phyloP scores from a whole-genome alignment of 2,888 invertebrate species.

The Tetheella fluctuosa region DNA sequence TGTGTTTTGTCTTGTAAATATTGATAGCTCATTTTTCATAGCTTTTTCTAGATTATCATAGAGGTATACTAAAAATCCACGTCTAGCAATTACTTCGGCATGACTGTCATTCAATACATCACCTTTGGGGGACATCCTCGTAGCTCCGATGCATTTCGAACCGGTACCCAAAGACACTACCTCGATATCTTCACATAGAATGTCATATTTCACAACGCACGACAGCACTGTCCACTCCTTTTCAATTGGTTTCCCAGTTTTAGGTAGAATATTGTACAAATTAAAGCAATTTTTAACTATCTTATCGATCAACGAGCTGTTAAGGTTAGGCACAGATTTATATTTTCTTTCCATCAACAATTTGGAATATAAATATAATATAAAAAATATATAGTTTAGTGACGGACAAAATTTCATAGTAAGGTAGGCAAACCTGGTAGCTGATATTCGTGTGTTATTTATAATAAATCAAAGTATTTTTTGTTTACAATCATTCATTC shows the following conservation, averaged over 20 bases:
- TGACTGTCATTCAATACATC: constrained; percentile 94
- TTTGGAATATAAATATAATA: too few relatives aligned
- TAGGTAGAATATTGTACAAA: constrained; percentile 86
- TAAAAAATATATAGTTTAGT: too few relatives aligned
- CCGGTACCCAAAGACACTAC: constrained; percentile 95
- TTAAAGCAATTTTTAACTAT: constrained; percentile 85
- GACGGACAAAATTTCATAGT: too few relatives aligned
- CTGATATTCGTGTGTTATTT: too few relatives aligned
- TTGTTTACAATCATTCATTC: too few relatives aligned
- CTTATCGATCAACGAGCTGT: constrained; percentile 60
- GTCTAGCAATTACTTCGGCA: constrained; percentile 94
- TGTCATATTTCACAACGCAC: constrained; percentile 86
- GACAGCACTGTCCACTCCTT: constrained; percentile 94
- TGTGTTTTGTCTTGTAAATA: constrained; percentile 53
- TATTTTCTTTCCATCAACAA: constrained; percentile 1
- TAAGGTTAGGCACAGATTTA: constrained; percentile 46
- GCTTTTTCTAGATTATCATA: constrained; percentile 85
- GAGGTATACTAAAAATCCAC: constrained; percentile 91
- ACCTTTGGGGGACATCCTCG: constrained; percentile 86
- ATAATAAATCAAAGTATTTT: too few relatives aligned
- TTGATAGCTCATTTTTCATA: constrained; percentile 54
- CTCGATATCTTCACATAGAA: constrained; percentile 56
- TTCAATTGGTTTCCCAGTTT: constrained; percentile 90
- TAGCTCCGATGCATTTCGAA: constrained; percentile 94
- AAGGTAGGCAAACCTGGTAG: too few relatives aligned